Percentiles rank a stretch among this genome's conserved stretches.
phyloP scores from a whole-genome alignment of 2,888 invertebrate genomes.

The Aphelenchoides bicaudatus region DNA sequence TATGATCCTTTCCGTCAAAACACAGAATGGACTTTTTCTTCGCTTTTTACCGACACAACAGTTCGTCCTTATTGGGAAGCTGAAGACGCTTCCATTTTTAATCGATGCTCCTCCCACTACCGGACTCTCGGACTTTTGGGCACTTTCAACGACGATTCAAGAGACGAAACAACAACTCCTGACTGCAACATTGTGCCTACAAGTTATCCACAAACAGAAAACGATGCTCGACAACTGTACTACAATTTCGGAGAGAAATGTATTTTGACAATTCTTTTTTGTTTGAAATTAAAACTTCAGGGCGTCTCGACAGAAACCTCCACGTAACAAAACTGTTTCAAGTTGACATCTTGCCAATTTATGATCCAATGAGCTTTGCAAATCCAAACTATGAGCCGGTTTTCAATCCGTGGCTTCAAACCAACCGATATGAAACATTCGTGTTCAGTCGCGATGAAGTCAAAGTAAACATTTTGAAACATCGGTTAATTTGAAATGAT shows the following conservation, averaged over 20 bases:
- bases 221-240: conserved; percentile 29
- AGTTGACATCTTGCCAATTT: conserved; percentile 34
- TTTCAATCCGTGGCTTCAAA: conserved; percentile 34
- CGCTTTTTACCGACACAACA: conserved; percentile 4
- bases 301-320: conserved; percentile 34
- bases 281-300: conserved; percentile 27
- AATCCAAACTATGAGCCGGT: conserved; percentile 32
- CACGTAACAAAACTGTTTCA: conserved; percentile 30
- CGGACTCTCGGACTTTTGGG: conserved; percentile 40
- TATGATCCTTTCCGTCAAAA: conserved; percentile 18
- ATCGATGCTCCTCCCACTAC: conserved; percentile 29
- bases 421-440: conserved; percentile 31
- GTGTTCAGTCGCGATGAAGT: conserved; percentile 41
- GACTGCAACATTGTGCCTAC: conserved; percentile 35
- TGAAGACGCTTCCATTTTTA: conserved; percentile 17
- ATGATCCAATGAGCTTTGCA: conserved; percentile 38
- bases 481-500: conserved; percentile 1
- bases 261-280: conserved; percentile 14
- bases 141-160: conserved; percentile 36
- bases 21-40: conserved; percentile 19
- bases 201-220: conserved; percentile 35
- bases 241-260: conserved; percentile 38
- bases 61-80: not conserved
- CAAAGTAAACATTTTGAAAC: conserved; percentile 22
- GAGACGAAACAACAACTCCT: conserved; percentile 43